Conservation (phyloP, 1,140 invertebrate genomes). For the Helicoverpa zea region DNA sequence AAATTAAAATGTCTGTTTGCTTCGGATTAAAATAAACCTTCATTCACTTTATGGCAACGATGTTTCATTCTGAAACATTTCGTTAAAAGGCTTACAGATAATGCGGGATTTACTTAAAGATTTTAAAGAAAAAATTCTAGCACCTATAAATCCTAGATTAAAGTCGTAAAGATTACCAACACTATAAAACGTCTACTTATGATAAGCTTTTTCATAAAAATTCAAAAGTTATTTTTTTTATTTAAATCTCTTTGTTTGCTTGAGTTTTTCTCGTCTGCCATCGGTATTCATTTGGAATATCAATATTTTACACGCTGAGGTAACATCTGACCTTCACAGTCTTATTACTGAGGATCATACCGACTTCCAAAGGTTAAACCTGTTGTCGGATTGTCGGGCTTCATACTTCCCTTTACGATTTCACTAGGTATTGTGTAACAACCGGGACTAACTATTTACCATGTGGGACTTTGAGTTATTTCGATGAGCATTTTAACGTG, state of each 20-base stretch:
- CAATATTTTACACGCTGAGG: background rate
- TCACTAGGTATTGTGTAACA: background rate
- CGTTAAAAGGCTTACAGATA: background rate
- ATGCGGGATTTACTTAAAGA: background rate
- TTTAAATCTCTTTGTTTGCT: background rate
- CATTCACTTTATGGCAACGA: background rate
- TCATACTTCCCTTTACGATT: background rate
- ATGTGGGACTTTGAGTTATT: too few species aligned
- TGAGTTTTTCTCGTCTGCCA: background rate
- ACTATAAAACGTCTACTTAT: background rate
- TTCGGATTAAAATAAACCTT: background rate
- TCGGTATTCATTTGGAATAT: background rate
- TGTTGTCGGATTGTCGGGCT: slow-evolving; percentile 1
- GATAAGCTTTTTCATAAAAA: background rate
- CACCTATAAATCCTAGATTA: background rate
- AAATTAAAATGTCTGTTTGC: too few species aligned
- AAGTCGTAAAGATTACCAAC: background rate
- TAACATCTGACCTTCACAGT: background rate
- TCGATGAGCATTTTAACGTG: too few species aligned
- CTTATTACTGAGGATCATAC: background rate
- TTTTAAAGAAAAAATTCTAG: background rate
- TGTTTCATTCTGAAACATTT: background rate
- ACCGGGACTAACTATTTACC: background rate
- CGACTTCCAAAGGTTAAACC: slow-evolving; percentile 8
- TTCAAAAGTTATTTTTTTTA: background rate